Evolutionary conservation across 2,113 vertebrate genomes (phyloP).

Genomic region (Cyprinodon tularosa): DNA sequence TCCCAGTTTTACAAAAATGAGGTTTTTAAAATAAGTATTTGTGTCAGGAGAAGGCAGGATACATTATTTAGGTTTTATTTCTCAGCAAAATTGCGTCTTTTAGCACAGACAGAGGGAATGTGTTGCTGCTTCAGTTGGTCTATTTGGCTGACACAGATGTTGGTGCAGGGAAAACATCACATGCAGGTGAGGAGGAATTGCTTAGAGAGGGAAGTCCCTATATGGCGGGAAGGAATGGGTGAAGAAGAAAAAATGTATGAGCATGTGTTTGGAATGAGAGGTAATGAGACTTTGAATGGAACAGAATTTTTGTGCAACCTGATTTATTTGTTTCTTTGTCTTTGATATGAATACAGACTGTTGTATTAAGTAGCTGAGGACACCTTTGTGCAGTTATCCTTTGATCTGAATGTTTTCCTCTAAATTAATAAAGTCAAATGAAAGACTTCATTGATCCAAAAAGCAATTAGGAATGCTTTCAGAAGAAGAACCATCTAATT

Average conservation of each 20-base stretch:
- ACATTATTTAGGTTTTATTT: background rate
- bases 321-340: background rate
- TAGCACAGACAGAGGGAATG: background rate
- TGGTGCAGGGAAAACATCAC: slow-evolving; percentile 59
- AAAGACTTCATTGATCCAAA: background rate
- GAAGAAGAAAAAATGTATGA: background rate
- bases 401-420: too few species aligned
- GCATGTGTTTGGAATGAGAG: background rate
- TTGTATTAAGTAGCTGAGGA: too few species aligned
- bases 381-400: too few species aligned
- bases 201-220: slow-evolving; percentile 6
- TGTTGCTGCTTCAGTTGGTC: slow-evolving; percentile 16
- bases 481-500: too few species aligned
- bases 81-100: background rate
- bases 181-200: slow-evolving; percentile 48
- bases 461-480: too few species aligned
- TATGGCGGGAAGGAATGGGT: slow-evolving; percentile 8
- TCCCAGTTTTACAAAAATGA: background rate
- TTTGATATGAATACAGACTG: background rate
- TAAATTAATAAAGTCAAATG: background rate
- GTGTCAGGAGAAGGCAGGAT: too few species aligned
- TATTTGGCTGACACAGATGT: slow-evolving; percentile 34
- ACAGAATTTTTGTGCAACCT: background rate
- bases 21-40: background rate
- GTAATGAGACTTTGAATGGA: background rate